Evolutionary conservation across 2,888 invertebrate genomes (phyloP).

Genomic region (Drosophila niveifrons): DNA sequence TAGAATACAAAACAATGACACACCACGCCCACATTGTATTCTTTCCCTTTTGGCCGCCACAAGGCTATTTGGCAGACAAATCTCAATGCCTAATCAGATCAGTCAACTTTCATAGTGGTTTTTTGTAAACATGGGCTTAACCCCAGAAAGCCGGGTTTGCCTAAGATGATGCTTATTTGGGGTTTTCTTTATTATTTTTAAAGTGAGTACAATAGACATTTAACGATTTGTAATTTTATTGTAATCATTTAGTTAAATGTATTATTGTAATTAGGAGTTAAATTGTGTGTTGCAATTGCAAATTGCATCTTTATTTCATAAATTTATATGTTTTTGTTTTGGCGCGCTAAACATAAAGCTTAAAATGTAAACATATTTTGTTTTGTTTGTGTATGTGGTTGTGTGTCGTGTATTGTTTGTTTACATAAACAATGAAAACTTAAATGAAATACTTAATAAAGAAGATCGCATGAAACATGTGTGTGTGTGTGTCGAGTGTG

Average conservation of each 20-base stretch:
- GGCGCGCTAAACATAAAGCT: conserved; percentile 79
- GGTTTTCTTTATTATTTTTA: conserved; percentile 21
- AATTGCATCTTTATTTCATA: conserved; percentile 67
- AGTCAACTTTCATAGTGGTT: conserved; percentile 1
- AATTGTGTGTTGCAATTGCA: conserved; percentile 57
- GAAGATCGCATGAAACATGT: conserved; percentile 76
- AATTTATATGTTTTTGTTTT: conserved; percentile 63
- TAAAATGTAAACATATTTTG: conserved; percentile 70
- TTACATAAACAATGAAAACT: conserved; percentile 70
- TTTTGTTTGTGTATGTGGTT: conserved; percentile 44
- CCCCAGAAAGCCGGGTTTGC: background rate
- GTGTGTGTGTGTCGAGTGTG: conserved; percentile 41
- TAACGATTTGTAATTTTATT: conserved; percentile 49
- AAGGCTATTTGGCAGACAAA: conserved; percentile 16
- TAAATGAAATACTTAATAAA: conserved; percentile 79
- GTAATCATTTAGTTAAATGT: conserved; percentile 56
- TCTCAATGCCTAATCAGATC: conserved; percentile 25
- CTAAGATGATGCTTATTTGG: conserved; percentile 28
- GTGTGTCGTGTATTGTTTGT: conserved; percentile 55
- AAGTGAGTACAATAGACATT: conserved; percentile 60
- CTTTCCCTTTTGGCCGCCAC: background rate
- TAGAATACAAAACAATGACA: conserved; percentile 7
- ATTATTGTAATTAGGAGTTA: conserved; percentile 54
- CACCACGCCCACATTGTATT: conserved; percentile 38
- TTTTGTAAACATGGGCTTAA: background rate